Base-by-base conservation (phyloP, 1,140 invertebrate species). In the Panulirus ornatus region DNA sequence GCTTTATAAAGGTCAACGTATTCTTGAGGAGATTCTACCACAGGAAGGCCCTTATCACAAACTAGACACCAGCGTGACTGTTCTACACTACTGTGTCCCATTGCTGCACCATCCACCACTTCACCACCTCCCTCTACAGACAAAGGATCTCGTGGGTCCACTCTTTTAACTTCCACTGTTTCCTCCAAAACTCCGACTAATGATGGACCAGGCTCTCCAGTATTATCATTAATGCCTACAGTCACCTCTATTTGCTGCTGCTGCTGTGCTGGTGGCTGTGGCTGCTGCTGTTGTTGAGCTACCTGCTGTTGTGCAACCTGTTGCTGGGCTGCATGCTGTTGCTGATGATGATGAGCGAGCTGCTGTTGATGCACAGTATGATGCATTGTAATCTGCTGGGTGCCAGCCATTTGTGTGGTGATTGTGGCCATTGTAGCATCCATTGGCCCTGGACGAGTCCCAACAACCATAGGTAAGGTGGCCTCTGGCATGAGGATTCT, bases 21-120 rank as follows among this genome's bases (percentile, higher is more conserved):
- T 51, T 88, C 78, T 16, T 42, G 36, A 19, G 75, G 30, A 30
- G 75, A 27, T 27, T 66, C 86, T 34, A 27, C 34, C 2, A 22
- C 47, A 40, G 86, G 86, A 27, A 88, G 86, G n/a, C 86, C 76
- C 30, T 78, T 78, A 42, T 88, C 86, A 70, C 86, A 88, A n/a
- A 88, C 76, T 22, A 88, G 76, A 71, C 86, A 88, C 86, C 86
- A 88, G n/a, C 75, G 66, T 3, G 44, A 42, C n/a, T 36, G 34
- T n/a, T 40, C 22, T 14, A 34, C 42, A 42, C 40, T 34, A 9
- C 38, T 40, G 22, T 66, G 34, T 58, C 36, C 73, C 40, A 51
- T 42, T 42, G 34, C 75, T 27, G 34, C 85, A 11, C 16, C n/a
- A 38, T 87, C 73, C n/a, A 47, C 78, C 1, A 22, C 79, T 19